Conservation (phyloP, 2,797 vertebrate species). For the Liparis tanakae region DNA sequence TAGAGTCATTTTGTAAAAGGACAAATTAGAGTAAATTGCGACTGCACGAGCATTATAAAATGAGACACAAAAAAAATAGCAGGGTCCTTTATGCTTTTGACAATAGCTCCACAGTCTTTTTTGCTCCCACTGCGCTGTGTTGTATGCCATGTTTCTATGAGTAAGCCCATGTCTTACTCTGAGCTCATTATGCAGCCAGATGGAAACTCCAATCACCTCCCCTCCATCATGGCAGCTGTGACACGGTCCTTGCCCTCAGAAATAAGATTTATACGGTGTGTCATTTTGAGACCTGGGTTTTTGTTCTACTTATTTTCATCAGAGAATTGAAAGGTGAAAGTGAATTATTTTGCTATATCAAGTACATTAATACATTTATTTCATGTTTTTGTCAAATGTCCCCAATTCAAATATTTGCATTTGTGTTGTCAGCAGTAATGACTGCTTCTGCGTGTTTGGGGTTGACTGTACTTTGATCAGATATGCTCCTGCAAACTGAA, state of each 20-base stretch:
- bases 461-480: conserved; percentile 30
- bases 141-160: conserved; percentile 46
- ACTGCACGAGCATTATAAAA: conserved; percentile 44
- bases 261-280: conserved; percentile 41
- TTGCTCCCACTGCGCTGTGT: conserved; percentile 25
- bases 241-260: conserved; percentile 52
- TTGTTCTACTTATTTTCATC: conserved; percentile 45
- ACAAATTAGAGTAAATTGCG: conserved; percentile 44
- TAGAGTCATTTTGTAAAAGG: conserved; percentile 60
- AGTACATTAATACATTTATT: conserved; percentile 51
- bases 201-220: conserved; percentile 58
- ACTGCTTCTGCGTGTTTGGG: conserved; percentile 26
- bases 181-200: conserved; percentile 63
- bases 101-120: conserved; percentile 37
- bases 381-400: conserved; percentile 47
- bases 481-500: conserved; percentile 27
- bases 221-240: conserved; percentile 56
- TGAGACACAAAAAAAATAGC: conserved; percentile 35
- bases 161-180: conserved; percentile 38
- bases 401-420: conserved; percentile 48
- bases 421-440: conserved; percentile 54
- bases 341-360: conserved; percentile 57
- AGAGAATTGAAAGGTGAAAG: conserved; percentile 24
- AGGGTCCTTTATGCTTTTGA: conserved; percentile 12
- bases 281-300: conserved; percentile 38